Evolutionary conservation across 2,797 vertebrate genomes (phyloP).

Genomic region (Gorsachius magnificus): DNA sequence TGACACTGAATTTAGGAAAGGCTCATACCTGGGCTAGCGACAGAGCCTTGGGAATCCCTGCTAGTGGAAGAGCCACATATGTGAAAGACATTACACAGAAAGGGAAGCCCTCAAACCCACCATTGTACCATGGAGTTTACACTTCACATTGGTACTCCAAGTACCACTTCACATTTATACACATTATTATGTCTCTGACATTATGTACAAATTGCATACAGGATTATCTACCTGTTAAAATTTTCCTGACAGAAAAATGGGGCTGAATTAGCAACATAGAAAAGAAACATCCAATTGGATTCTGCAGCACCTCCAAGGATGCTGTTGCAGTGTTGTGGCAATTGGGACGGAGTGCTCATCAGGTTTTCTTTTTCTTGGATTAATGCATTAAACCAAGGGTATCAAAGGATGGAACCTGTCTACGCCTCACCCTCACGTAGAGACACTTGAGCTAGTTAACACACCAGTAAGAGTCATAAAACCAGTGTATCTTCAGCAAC

Average conservation of each 20-base stretch:
- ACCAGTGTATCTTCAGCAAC: neutral
- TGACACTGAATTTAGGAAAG: neutral
- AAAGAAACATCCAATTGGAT: neutral
- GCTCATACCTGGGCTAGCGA: neutral
- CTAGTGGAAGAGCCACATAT: neutral
- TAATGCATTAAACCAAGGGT: neutral
- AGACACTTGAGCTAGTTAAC: neutral
- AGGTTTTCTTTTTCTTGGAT: neutral
- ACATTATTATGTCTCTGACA: neutral
- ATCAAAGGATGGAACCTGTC: neutral
- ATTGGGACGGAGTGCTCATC: fast-evolving
- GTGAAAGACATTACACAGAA: neutral
- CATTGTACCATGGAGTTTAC: neutral
- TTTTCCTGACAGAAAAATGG: neutral
- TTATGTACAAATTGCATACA: neutral
- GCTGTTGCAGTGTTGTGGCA: neutral
- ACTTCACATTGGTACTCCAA: too few relatives aligned
- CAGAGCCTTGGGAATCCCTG: neutral
- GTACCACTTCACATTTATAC: too few relatives aligned
- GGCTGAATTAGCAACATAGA: neutral
- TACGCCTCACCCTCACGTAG: neutral
- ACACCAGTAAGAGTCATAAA: neutral
- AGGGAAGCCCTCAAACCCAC: neutral
- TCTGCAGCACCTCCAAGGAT: neutral
- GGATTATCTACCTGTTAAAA: neutral